phyloP scores from a whole-genome alignment of 2,113 vertebrate species.

The Mungos mungo region DNA sequence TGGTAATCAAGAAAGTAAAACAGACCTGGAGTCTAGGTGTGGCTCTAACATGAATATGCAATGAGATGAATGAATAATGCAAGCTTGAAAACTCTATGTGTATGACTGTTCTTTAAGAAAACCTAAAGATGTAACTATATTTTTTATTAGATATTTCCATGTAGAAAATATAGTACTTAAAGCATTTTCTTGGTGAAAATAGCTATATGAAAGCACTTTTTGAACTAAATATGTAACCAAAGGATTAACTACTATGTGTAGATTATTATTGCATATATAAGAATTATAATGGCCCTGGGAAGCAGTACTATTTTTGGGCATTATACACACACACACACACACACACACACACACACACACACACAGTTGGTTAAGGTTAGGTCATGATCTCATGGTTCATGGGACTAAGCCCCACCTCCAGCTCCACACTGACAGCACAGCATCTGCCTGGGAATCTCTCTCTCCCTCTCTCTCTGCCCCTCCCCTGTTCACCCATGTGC shows the following conservation, averaged over 20 bases:
- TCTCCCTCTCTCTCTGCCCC: too few relatives aligned
- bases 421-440: too few relatives aligned
- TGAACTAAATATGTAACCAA: conserved; percentile 38
- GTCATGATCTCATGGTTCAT: too few relatives aligned
- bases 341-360: too few relatives aligned
- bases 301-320: not conserved
- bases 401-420: too few relatives aligned
- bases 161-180: not conserved
- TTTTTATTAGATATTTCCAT: conserved; percentile 32
- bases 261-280: not conserved
- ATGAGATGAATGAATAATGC: not conserved
- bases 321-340: too few relatives aligned
- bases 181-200: conserved; percentile 24
- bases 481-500: too few relatives aligned
- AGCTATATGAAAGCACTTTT: not conserved
- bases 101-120: not conserved
- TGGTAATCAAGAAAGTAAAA: not conserved
- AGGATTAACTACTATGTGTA: not conserved
- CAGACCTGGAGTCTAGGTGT: not conserved
- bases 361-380: too few relatives aligned
- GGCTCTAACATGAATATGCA: not conserved
- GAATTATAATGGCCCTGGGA: not conserved
- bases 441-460: too few relatives aligned
- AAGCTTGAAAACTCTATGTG: not conserved
- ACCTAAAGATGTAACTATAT: not conserved